phyloP scores from a whole-genome alignment of 2,113 vertebrate species.

The Plestiodon gilberti region DNA sequence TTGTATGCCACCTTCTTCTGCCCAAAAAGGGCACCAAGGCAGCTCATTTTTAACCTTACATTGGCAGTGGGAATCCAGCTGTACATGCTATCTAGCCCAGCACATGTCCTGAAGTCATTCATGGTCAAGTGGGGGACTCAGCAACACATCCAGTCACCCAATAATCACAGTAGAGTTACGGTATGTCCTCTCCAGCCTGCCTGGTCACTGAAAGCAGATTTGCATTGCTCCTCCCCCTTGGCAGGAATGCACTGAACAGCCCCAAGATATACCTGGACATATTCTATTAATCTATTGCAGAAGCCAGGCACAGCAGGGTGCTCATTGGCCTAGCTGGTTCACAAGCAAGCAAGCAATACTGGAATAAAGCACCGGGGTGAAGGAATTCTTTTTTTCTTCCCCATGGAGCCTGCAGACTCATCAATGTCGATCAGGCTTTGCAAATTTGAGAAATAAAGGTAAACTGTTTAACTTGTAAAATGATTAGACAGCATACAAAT shows the following conservation, averaged over 20 bases:
- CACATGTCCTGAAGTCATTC: not conserved
- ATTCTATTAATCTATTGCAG: not conserved
- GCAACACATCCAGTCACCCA: not conserved
- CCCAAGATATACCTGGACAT: slow-evolving; percentile 9
- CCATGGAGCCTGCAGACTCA: not conserved
- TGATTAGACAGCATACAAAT: slow-evolving; percentile 62
- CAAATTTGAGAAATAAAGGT: slow-evolving; percentile 48
- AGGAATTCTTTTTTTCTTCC: not conserved
- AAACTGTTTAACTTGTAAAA: slow-evolving; percentile 57
- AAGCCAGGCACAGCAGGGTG: not conserved
- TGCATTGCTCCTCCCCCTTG: not conserved
- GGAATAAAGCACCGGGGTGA: not conserved
- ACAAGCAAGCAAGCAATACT: not conserved
- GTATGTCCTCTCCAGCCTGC: not conserved
- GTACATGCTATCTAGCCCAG: not conserved
- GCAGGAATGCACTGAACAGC: not conserved
- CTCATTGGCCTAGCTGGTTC: slow-evolving; percentile 22
- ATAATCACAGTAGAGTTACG: not conserved
- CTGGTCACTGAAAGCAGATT: not conserved
- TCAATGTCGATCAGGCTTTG: slow-evolving; percentile 3
- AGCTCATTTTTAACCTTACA: not conserved
- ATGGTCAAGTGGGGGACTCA: not conserved
- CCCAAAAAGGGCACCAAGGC: not conserved
- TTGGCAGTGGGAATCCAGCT: not conserved
- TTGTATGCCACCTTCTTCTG: too few relatives aligned